Conservation (phyloP, 2,797 vertebrate species). For the Spinibarbus caldwelli region DNA sequence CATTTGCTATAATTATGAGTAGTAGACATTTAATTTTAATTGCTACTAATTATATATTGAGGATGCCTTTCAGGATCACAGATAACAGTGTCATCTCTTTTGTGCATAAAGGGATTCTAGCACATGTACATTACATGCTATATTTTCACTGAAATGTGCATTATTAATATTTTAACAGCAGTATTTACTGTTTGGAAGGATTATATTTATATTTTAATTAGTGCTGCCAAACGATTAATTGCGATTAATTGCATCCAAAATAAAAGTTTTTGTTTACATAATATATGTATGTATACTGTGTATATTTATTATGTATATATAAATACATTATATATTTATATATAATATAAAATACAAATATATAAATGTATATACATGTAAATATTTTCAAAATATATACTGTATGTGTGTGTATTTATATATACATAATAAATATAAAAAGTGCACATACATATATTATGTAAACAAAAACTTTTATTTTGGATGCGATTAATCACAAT, state of each 20-base stretch:
- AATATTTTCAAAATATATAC: no score
- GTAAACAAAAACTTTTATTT: not conserved
- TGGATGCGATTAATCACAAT: not conserved
- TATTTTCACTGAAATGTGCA: not conserved
- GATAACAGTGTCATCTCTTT: not conserved
- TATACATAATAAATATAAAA: not conserved
- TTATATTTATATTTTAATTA: no score
- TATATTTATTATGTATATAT: no score
- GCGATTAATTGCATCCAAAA: no score
- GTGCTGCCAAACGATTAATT: no score
- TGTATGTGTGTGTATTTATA: no score
- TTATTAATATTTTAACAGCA: not conserved
- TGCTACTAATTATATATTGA: not conserved
- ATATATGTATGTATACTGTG: no score
- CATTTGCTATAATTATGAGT: not conserved
- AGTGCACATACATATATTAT: not conserved
- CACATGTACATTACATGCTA: not conserved
- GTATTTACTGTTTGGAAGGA: no score
- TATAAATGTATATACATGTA: no score
- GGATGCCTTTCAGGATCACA: not conserved
- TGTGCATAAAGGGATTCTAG: not conserved
- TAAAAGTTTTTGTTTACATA: no score
- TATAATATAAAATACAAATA: not conserved
- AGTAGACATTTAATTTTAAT: not conserved
- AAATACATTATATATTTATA: no score